Conservation (phyloP, 1,140 invertebrate genomes). For the Ruditapes philippinarum region DNA sequence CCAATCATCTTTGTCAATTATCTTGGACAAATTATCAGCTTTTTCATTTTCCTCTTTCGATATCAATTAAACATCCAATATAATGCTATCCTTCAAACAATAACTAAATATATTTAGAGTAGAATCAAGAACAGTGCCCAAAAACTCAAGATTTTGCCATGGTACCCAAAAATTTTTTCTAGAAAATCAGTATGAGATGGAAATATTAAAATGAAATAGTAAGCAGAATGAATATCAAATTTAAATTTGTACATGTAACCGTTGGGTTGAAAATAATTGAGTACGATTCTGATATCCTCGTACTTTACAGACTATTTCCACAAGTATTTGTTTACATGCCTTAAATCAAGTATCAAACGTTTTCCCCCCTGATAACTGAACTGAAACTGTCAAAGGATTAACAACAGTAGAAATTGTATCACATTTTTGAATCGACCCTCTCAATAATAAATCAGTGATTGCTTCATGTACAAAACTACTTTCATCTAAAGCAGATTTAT, state of each 20-base stretch:
- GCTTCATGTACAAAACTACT: slow-evolving; percentile 5
- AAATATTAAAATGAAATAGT: slow-evolving; percentile 46
- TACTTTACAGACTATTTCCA: slow-evolving; percentile 50
- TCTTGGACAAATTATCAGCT: slow-evolving; percentile 57
- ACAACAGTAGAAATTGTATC: not conserved
- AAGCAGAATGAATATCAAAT: slow-evolving; percentile 40
- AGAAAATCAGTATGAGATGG: slow-evolving; percentile 11
- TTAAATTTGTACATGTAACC: slow-evolving; percentile 29
- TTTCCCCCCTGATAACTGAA: slow-evolving; percentile 32
- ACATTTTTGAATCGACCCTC: slow-evolving; percentile 7
- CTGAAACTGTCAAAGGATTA: slow-evolving; percentile 42
- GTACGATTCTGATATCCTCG: slow-evolving; percentile 38
- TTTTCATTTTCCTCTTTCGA: slow-evolving; percentile 23
- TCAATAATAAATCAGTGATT: slow-evolving; percentile 29
- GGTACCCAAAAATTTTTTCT: not conserved
- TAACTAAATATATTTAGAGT: slow-evolving; percentile 39
- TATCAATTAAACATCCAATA: slow-evolving; percentile 40
- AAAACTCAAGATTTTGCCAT: not conserved
- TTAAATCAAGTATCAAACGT: slow-evolving; percentile 45
- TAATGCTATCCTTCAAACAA: not conserved
- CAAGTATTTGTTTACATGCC: slow-evolving; percentile 41
- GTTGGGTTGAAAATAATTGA: not conserved
- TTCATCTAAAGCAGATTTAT: slow-evolving; percentile 16
- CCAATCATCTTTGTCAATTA: slow-evolving; percentile 55
- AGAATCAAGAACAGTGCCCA: not conserved